phyloP scores from a whole-genome alignment of 2,113 vertebrate genomes.

The cattle (Bos taurus) region DNA sequence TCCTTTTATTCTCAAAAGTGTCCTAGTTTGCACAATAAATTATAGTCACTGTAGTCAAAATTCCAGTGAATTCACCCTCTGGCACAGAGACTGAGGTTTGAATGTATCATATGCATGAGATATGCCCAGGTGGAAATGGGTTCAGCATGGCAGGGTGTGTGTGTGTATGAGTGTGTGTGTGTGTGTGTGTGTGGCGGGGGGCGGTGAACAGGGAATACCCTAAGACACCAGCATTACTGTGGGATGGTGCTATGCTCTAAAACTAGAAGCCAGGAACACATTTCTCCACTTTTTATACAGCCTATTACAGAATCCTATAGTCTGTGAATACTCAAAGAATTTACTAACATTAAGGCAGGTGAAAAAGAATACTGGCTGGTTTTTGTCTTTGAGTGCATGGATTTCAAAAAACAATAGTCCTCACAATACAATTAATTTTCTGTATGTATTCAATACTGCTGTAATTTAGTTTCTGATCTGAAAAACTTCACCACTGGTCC shows the following conservation, averaged over 20 bases:
- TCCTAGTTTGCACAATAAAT: background rate
- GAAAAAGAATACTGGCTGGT: background rate
- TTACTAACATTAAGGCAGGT: background rate
- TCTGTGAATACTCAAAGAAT: background rate
- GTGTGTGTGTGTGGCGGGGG: background rate
- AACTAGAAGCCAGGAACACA: background rate
- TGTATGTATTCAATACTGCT: background rate
- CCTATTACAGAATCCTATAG: background rate
- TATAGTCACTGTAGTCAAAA: background rate
- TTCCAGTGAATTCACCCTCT: background rate
- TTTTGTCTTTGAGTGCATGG: background rate
- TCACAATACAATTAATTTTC: background rate
- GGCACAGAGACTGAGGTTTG: background rate
- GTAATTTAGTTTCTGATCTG: background rate
- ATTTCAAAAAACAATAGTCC: background rate
- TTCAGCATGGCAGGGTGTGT: background rate
- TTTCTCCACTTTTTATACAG: background rate
- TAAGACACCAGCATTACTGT: background rate
- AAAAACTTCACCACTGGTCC: background rate
- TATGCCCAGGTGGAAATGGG: background rate
- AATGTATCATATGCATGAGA: background rate
- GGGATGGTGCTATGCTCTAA: background rate
- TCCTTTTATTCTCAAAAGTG: background rate
- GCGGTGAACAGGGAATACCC: fast-evolving
- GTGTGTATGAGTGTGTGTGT: background rate